Conservation (phyloP, 2,113 vertebrate species). For the Hystrix brachyura region DNA sequence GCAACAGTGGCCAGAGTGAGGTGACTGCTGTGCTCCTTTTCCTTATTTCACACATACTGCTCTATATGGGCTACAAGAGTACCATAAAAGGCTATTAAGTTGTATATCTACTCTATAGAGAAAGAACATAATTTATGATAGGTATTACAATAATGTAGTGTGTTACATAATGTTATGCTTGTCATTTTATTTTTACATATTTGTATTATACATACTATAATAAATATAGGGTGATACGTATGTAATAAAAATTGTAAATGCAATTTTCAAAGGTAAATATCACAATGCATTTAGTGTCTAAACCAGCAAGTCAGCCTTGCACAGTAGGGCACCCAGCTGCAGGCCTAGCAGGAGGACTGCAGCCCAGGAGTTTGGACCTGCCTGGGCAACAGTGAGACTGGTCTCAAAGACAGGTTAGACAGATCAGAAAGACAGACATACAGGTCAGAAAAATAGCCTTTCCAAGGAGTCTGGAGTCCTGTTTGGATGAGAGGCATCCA, state of each 20-base stretch:
- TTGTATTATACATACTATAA: neutral
- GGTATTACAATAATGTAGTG: neutral
- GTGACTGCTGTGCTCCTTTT: neutral
- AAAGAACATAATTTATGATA: neutral
- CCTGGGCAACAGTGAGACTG: neutral
- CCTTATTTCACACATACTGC: neutral
- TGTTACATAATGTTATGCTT: neutral
- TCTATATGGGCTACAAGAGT: accelerated
- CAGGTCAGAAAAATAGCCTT: neutral
- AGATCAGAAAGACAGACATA: neutral
- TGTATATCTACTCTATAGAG: no score
- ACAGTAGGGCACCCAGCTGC: neutral
- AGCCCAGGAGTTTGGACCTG: neutral
- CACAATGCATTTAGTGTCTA: neutral
- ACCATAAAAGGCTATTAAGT: neutral
- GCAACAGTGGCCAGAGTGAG: accelerated
- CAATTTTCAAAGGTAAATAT: neutral
- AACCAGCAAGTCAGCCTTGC: neutral
- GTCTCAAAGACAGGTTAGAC: neutral
- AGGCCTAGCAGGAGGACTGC: neutral
- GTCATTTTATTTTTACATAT: neutral
- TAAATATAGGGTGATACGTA: no score
- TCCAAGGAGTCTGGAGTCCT: accelerated
- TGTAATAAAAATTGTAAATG: neutral
- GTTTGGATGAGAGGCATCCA: accelerated